Percentiles rank a stretch among this genome's conserved stretches.
These are phyloP conservation scores for Drosophila fungiperda DNA, from an alignment of 2,888 invertebrate species.

Conservation along the genomic window DNA sequence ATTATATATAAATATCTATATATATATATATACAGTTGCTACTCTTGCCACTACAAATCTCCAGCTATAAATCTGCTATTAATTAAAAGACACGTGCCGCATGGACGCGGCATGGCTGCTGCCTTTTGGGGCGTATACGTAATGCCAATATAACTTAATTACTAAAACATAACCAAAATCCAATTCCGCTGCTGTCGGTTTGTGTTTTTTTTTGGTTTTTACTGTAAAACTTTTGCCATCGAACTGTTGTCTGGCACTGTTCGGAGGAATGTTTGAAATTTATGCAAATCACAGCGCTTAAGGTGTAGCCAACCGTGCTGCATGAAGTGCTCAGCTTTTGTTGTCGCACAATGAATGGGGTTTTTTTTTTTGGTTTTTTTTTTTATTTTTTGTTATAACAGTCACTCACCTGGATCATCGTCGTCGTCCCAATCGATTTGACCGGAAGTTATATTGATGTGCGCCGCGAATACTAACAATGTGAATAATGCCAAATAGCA, in stretches of 20 bases:
- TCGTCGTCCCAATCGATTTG: conserved; percentile 86
- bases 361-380: conserved; percentile 8
- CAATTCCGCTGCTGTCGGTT: conserved; percentile 58
- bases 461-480: conserved; percentile 79
- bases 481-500: conserved; percentile 76
- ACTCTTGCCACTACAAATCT: conserved; percentile 42
- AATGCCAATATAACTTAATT: conserved; percentile 77
- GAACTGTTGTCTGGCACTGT: conserved; percentile 49
- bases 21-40: conserved; percentile 6
- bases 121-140: conserved; percentile 60
- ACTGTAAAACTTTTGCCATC: conserved; percentile 29
- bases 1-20: background rate
- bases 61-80: conserved; percentile 78
- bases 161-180: conserved; percentile 75
- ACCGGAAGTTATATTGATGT: conserved; percentile 82
- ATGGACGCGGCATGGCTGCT: background rate
- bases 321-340: conserved; percentile 55
- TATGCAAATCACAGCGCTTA: conserved; percentile 73
- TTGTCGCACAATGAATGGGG: conserved; percentile 52
- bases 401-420: conserved; percentile 85
- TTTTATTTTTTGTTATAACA: conserved; percentile 31
- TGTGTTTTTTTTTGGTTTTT: background rate
- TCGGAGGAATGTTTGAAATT: conserved; percentile 46
- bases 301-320: conserved; percentile 37
- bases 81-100: conserved; percentile 62